Percentiles rank a stretch among this genome's conserved stretches.
phyloP scores from a whole-genome alignment of 1,140 invertebrate species.

The Aphelinus certus region DNA sequence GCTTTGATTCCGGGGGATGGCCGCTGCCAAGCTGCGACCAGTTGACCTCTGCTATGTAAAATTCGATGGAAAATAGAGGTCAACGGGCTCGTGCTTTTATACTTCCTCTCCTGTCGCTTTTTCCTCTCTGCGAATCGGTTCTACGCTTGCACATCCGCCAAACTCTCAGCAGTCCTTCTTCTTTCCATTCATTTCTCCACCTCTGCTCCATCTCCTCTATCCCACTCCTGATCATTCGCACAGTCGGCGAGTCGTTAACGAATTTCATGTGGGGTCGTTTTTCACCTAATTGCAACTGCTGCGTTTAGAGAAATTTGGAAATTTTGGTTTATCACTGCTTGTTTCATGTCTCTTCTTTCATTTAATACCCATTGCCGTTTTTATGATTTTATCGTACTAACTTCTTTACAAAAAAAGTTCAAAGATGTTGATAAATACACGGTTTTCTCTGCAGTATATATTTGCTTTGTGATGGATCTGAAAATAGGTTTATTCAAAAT shows the following conservation, averaged over 20 bases:
- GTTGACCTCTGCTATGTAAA: neutral
- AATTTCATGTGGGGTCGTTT: slow-evolving; percentile 5
- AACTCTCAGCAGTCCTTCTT: neutral
- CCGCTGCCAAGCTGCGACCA: neutral
- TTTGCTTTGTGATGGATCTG: too few relatives aligned
- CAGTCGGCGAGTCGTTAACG: neutral
- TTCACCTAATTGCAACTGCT: neutral
- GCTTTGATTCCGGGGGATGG: slow-evolving; percentile 6
- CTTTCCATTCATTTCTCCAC: neutral
- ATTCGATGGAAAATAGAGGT: slow-evolving; percentile 11
- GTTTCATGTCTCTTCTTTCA: neutral
- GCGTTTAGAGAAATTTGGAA: slow-evolving; percentile 9
- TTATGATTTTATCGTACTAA: too few relatives aligned
- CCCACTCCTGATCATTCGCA: neutral
- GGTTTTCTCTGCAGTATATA: too few relatives aligned
- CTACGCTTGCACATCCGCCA: too few relatives aligned
- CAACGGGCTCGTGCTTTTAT: neutral
- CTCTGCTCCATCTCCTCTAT: neutral
- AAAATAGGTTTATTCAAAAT: too few relatives aligned
- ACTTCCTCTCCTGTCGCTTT: too few relatives aligned
- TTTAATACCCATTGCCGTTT: neutral
- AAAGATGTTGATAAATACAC: too few relatives aligned
- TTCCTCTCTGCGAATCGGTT: too few relatives aligned
- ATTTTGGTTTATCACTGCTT: neutral
- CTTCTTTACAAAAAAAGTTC: too few relatives aligned